Percentiles rank a stretch among this genome's conserved stretches.
Conservation (phyloP, 35 echinoderm and acorn worm species). For the Heliocidaris erythrogramma region DNA sequence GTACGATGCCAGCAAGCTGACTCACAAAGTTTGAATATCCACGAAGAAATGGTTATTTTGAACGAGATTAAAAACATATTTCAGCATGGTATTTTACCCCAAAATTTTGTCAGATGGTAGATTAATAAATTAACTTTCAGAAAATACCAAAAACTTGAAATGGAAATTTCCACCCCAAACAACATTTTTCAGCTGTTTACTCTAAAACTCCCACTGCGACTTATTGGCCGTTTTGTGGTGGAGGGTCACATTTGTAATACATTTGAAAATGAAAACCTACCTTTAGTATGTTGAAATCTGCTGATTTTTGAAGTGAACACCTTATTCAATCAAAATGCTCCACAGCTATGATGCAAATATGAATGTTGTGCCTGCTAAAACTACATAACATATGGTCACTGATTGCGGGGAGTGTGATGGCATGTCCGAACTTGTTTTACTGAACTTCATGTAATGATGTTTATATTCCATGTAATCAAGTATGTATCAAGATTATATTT, state of each 20-base stretch:
- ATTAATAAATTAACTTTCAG: too few relatives aligned
- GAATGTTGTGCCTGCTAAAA: neutral
- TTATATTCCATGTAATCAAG: neutral
- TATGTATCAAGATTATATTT: neutral
- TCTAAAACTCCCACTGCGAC: too few relatives aligned
- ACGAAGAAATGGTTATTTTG: too few relatives aligned
- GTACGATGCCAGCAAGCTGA: too few relatives aligned
- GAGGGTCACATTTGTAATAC: neutral
- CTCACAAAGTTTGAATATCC: too few relatives aligned
- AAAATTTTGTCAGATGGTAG: too few relatives aligned
- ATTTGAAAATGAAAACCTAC: neutral
- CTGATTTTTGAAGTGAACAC: neutral
- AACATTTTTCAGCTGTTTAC: too few relatives aligned
- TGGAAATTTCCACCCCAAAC: too few relatives aligned
- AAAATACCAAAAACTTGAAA: too few relatives aligned
- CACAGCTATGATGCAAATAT: neutral
- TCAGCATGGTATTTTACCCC: too few relatives aligned
- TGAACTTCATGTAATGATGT: neutral
- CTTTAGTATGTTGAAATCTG: neutral
- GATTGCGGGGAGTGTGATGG: neutral
- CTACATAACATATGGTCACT: neutral
- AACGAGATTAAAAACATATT: too few relatives aligned
- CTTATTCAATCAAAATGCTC: neutral
- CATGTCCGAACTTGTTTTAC: neutral
- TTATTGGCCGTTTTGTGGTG: too few relatives aligned